Percentiles rank a stretch among this genome's conserved stretches.
Evolutionary conservation across 2,888 invertebrate genomes (phyloP).

Genomic region (Diarsia mendica): DNA sequence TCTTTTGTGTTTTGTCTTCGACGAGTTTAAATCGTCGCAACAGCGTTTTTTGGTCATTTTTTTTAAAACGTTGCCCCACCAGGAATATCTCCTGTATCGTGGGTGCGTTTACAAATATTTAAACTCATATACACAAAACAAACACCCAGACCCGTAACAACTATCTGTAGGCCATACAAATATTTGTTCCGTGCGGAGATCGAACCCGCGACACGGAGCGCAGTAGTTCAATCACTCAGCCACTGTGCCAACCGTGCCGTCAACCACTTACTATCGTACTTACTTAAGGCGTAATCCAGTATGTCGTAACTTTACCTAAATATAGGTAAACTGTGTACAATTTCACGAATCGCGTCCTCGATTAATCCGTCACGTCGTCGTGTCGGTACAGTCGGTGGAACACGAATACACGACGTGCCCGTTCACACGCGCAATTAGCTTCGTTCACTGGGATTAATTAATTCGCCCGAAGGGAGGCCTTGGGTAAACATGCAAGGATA

Average conservation of each 20-base stretch:
- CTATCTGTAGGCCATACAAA: too few relatives aligned
- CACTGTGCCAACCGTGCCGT: too few relatives aligned
- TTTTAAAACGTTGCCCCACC: too few relatives aligned
- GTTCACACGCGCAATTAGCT: constrained; percentile 76
- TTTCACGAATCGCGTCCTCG: constrained; percentile 56
- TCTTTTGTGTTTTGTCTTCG: not conserved
- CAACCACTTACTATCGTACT: not conserved
- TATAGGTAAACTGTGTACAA: constrained; percentile 54
- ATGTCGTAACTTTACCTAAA: constrained; percentile 27
- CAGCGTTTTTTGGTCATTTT: not conserved
- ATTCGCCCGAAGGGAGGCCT: constrained; percentile 71
- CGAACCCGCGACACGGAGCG: too few relatives aligned
- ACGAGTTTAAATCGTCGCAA: not conserved
- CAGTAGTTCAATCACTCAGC: too few relatives aligned
- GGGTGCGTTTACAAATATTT: too few relatives aligned
- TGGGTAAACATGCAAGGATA: constrained; percentile 73
- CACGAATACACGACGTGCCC: constrained; percentile 47
- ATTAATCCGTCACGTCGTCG: constrained; percentile 71
- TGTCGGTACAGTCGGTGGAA: constrained; percentile 54
- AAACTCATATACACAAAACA: too few relatives aligned
- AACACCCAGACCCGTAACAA: too few relatives aligned
- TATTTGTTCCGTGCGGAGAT: too few relatives aligned
- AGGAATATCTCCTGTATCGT: too few relatives aligned
- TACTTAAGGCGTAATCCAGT: not conserved
- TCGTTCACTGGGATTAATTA: constrained; percentile 81